phyloP scores from a whole-genome alignment of 2,113 vertebrate genomes.

The Tautogolabrus adspersus region DNA sequence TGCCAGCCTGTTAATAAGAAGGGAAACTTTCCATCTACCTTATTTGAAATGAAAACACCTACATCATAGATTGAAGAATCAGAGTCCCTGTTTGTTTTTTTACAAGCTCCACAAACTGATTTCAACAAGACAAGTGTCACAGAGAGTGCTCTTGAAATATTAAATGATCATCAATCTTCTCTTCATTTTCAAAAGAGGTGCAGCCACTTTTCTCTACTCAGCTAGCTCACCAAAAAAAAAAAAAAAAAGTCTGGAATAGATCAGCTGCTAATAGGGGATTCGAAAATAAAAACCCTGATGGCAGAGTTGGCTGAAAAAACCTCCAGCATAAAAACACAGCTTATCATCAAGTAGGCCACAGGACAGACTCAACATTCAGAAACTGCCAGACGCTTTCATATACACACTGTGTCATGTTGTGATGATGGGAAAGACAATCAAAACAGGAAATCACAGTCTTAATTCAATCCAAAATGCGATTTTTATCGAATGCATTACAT shows the following conservation, averaged over 20 bases:
- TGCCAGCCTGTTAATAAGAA: neutral
- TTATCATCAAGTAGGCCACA: conserved; percentile 65
- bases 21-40: neutral
- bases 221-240: neutral
- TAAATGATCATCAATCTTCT: conserved; percentile 11
- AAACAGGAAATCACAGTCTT: neutral
- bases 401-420: conserved; percentile 10
- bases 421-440: neutral
- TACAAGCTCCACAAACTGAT: neutral
- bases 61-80: neutral
- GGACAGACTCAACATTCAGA: conserved; percentile 10
- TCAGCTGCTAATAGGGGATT: conserved; percentile 61
- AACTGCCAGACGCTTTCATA: conserved; percentile 29
- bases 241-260: conserved; percentile 32
- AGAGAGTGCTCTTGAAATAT: conserved; percentile 7
- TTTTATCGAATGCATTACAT: neutral
- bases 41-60: too few species aligned
- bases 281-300: conserved; percentile 65
- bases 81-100: too few species aligned
- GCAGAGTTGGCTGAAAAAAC: conserved; percentile 50
- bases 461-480: neutral
- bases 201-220: neutral
- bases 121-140: conserved; percentile 4
- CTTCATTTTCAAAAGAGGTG: conserved; percentile 12
- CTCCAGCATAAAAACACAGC: conserved; percentile 48